Evolutionary conservation across 2,888 invertebrate genomes (phyloP).

Genomic region (Acholoe squamosa): DNA sequence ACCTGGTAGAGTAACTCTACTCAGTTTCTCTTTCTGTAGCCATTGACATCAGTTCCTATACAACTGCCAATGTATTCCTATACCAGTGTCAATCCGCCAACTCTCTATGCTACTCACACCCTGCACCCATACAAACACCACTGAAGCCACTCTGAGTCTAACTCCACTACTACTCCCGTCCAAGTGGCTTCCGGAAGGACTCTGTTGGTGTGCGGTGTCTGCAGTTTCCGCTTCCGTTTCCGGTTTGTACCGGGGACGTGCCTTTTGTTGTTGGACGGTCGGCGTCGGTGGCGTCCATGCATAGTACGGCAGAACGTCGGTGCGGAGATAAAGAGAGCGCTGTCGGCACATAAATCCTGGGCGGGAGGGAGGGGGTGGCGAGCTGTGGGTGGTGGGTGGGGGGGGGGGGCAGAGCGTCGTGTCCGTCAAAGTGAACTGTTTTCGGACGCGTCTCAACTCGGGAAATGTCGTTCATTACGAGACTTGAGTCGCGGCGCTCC

Average conservation of each 20-base stretch:
- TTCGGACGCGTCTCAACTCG: conserved; percentile 22
- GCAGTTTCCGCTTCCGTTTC: conserved; percentile 14
- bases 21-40: no score
- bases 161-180: neutral
- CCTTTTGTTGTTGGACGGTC: conserved; percentile 10
- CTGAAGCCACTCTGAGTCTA: conserved; percentile 2
- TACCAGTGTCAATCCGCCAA: neutral
- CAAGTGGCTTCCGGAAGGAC: neutral
- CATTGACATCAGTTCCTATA: no score
- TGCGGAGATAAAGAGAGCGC: neutral
- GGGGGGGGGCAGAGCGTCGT: neutral
- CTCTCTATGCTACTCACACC: conserved; percentile 17
- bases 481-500: neutral
- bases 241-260: neutral
- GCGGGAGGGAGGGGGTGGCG: neutral
- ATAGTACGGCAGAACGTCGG: no score
- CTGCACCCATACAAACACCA: no score
- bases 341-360: neutral
- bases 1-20: no score
- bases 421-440: conserved; percentile 33
- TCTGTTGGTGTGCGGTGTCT: neutral
- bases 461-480: neutral
- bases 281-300: neutral
- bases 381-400: neutral
- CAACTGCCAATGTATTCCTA: no score